Conservation (phyloP, 2,797 vertebrate genomes). For the Anguilla marmorata region DNA sequence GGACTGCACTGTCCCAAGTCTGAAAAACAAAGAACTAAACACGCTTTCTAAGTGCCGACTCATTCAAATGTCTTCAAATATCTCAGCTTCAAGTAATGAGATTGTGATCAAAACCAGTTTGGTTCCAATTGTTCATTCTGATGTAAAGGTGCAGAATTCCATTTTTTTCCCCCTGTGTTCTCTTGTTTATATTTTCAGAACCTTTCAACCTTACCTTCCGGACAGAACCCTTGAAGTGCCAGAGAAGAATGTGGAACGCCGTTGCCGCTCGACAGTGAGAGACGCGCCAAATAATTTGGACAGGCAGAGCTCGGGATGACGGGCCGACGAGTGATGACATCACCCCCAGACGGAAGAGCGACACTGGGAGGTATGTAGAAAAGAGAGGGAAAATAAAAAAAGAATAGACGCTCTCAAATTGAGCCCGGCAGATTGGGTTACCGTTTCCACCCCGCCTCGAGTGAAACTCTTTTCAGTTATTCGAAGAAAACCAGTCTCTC, state of each 20-base stretch:
- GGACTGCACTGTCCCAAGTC: not conserved
- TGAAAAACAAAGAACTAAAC: not conserved
- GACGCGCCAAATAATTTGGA: slow-evolving; percentile 9
- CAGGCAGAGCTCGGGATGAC: not conserved
- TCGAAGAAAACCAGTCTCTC: slow-evolving; percentile 49
- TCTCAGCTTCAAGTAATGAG: not conserved
- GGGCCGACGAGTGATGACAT: slow-evolving; percentile 14
- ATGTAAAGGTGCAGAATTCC: not conserved
- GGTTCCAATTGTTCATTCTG: not conserved
- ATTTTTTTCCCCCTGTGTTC: not conserved
- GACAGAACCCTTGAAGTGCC: slow-evolving; percentile 17
- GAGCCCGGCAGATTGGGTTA: slow-evolving; percentile 7
- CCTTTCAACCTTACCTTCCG: slow-evolving; percentile 22
- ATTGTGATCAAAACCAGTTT: slow-evolving; percentile 3
- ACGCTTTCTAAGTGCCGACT: not conserved
- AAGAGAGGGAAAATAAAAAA: not conserved
- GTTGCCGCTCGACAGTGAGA: slow-evolving; percentile 4
- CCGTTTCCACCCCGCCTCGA: not conserved
- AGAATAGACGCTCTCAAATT: not conserved
- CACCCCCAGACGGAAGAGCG: not conserved
- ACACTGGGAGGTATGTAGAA: not conserved
- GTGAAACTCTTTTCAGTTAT: not conserved
- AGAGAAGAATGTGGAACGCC: not conserved
- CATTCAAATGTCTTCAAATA: not conserved
- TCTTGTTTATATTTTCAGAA: slow-evolving; percentile 8